A percentile compares a stretch with the other conserved stretches of the same genome.
These are phyloP conservation scores for Epistrophe eligans DNA, from an alignment of 2,888 invertebrate species.

Conservation along the genomic window DNA sequence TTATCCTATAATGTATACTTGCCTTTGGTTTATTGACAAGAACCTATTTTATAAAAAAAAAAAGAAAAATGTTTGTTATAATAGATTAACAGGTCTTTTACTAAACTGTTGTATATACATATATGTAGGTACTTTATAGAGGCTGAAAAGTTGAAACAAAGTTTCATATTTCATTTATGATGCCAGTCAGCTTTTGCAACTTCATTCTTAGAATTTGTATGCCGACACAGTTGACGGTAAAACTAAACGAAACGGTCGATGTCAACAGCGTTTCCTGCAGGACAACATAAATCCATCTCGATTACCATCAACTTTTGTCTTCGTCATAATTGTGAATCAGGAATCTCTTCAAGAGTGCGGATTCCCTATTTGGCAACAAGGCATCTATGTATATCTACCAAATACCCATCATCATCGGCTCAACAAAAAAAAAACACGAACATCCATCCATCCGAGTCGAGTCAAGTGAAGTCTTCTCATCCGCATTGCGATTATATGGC, in stretches of 20 bases:
- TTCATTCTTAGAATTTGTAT: slow-evolving; percentile 55
- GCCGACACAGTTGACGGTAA: slow-evolving; percentile 17
- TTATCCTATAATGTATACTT: no score
- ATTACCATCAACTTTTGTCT: slow-evolving; percentile 71
- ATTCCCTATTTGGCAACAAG: slow-evolving; percentile 63
- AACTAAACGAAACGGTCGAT: slow-evolving; percentile 40
- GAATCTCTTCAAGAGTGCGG: slow-evolving; percentile 52
- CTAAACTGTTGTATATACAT: neutral
- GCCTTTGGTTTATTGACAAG: no score
- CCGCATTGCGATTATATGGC: slow-evolving; percentile 71
- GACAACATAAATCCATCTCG: slow-evolving; percentile 63
- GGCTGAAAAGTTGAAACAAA: slow-evolving; percentile 3
- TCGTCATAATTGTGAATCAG: slow-evolving; percentile 65
- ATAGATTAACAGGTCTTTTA: slow-evolving; percentile 7
- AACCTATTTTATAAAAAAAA: no score
- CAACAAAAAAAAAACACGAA: neutral
- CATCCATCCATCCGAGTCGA: neutral
- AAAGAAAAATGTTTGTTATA: no score
- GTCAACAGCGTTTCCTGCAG: slow-evolving; percentile 62
- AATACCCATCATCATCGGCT: neutral
- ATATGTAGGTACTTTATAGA: neutral
- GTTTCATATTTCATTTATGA: slow-evolving; percentile 29
- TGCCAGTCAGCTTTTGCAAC: slow-evolving; percentile 42
- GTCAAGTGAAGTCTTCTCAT: slow-evolving; percentile 2
- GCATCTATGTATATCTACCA: slow-evolving; percentile 29